Evolutionary conservation across 2,113 vertebrate genomes (phyloP).

Genomic region (Centropus bengalensis): DNA sequence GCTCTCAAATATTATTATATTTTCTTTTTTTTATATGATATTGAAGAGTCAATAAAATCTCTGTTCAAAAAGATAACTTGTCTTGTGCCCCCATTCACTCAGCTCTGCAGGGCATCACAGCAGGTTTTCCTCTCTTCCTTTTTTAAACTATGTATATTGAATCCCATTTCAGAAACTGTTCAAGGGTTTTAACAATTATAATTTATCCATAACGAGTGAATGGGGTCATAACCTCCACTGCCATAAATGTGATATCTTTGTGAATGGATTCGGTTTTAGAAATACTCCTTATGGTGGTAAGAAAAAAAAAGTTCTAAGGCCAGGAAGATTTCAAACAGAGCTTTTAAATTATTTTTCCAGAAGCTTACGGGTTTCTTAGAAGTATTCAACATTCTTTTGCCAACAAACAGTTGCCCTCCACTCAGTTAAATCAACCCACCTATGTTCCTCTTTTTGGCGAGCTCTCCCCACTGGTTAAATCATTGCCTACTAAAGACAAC

Average conservation of each 20-base stretch:
- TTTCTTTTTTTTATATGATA: not conserved
- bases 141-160: not conserved
- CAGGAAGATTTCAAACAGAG: not conserved
- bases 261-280: not conserved
- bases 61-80: not conserved
- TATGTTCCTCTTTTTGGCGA: not conserved
- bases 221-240: not conserved
- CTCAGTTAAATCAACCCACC: not conserved
- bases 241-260: not conserved
- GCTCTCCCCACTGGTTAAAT: not conserved
- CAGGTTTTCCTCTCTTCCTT: not conserved
- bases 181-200: not conserved
- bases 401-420: not conserved
- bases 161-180: not conserved
- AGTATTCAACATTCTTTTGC: not conserved
- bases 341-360: not conserved
- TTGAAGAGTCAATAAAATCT: conserved; percentile 30
- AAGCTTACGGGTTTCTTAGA: not conserved
- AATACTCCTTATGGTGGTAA: not conserved
- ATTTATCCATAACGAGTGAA: conserved; percentile 8
- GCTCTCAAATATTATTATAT: not conserved
- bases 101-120: not conserved
- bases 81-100: not conserved
- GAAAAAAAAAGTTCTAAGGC: not conserved
- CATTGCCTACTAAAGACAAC: not conserved